A percentile compares a stretch with the other conserved stretches of the same genome.
phyloP scores from a whole-genome alignment of 2,888 invertebrate genomes.

The Polydrusus tereticollis region DNA sequence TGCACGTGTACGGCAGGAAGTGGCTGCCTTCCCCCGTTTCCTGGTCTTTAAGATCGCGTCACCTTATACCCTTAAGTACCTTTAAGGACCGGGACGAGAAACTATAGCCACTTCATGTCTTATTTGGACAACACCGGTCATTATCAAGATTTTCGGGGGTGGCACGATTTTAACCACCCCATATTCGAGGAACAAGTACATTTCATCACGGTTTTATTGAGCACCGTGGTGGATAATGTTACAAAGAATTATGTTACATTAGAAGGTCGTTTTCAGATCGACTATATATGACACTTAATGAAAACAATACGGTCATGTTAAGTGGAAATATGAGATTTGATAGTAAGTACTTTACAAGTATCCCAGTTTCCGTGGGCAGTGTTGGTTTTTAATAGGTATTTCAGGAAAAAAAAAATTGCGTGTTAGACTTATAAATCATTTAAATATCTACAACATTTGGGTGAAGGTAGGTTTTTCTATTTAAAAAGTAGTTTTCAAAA shows the following conservation, averaged over 20 bases:
- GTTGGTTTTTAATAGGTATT: background rate
- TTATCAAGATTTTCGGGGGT: slow-evolving; percentile 49
- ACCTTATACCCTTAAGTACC: slow-evolving; percentile 32
- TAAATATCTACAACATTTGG: no score
- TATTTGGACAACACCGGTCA: slow-evolving; percentile 48
- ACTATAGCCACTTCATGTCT: slow-evolving; percentile 41
- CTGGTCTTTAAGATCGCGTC: slow-evolving; percentile 36
- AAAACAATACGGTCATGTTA: background rate
- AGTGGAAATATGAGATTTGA: slow-evolving; percentile 22
- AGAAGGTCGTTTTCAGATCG: slow-evolving; percentile 20
- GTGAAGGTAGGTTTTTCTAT: no score
- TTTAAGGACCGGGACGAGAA: slow-evolving; percentile 32
- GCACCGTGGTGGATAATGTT: slow-evolving; percentile 25
- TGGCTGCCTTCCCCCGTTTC: slow-evolving; percentile 42
- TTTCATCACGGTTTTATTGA: slow-evolving; percentile 22
- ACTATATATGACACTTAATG: background rate
- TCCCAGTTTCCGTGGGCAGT: background rate
- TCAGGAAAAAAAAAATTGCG: background rate
- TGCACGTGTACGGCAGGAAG: slow-evolving; percentile 48
- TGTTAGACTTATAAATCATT: no score
- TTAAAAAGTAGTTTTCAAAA: no score
- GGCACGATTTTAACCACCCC: slow-evolving; percentile 43
- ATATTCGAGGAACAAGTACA: slow-evolving; percentile 19
- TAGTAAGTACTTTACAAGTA: background rate
- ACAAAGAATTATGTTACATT: slow-evolving; percentile 23